These are phyloP conservation scores for Scaptomyza tumidula DNA, from an alignment of 2,888 invertebrate species.

Conservation along the genomic window DNA sequence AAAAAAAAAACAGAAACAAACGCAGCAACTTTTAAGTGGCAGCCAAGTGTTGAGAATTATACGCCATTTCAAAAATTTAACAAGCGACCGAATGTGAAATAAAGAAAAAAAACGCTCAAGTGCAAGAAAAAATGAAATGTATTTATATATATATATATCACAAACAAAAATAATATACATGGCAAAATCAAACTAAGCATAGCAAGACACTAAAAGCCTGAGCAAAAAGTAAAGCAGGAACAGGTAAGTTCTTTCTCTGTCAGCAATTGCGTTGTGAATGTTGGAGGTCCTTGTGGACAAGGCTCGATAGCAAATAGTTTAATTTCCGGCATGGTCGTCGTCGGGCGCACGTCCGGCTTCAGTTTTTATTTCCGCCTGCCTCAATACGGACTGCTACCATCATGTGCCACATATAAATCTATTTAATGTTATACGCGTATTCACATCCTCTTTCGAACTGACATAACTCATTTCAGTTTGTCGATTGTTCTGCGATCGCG, in stretches of 20 bases:
- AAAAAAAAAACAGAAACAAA: constrained; percentile 17
- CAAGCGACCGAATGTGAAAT: constrained; percentile 24
- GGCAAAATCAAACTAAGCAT: constrained; percentile 1
- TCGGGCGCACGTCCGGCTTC: constrained; percentile 73
- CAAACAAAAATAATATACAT: neutral
- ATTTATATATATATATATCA: neutral
- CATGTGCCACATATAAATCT: constrained; percentile 55
- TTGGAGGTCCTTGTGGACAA: neutral
- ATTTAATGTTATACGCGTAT: constrained; percentile 48
- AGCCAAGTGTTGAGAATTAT: constrained; percentile 47
- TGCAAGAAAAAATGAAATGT: constrained; percentile 4
- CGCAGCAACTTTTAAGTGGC: constrained; percentile 49
- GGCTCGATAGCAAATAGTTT: constrained; percentile 70
- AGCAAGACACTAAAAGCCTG: constrained; percentile 1
- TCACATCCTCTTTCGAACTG: constrained; percentile 16
- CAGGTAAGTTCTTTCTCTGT: constrained; percentile 29
- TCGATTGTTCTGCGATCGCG: constrained; percentile 34
- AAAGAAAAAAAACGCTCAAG: constrained; percentile 14
- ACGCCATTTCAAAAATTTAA: constrained; percentile 37
- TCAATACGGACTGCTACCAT: constrained; percentile 17
- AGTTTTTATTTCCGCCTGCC: constrained; percentile 72
- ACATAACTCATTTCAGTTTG: constrained; percentile 45
- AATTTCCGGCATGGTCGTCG: constrained; percentile 72
- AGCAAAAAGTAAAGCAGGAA: neutral
- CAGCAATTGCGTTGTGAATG: constrained; percentile 32